Base-by-base conservation (phyloP, 2,113 vertebrate genomes). In the Rhipidura dahli region DNA sequence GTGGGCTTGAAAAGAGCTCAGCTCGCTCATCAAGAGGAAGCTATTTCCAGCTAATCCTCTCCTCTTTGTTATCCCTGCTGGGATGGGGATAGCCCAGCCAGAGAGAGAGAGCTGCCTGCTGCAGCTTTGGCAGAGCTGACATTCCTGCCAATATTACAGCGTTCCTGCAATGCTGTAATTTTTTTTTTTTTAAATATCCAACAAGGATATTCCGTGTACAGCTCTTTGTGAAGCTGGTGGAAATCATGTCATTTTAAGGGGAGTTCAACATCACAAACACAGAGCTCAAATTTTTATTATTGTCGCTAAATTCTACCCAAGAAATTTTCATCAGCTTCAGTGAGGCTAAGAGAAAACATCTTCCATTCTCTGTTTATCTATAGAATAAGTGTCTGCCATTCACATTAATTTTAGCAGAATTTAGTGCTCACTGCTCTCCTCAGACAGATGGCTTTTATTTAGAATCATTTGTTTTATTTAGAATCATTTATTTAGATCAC, bases 41-140 rank as follows among this genome's bases (percentile, higher is more conserved):
- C 23, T 76, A 35, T 94, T 92, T 91, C 61, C 91, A 94, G 70
- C 65, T 89, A 93, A 91, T 92, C 60, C 69, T 87, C 63, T 49
- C 7, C 72, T 78, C 87, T 89, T 56, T 91, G 83, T 82, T 69
- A 10, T 44, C 83, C 6, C 0, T 86, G 76, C 82, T 80, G 79
- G 70, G 40, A 23, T 1, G 12, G 82, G 82, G 82, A 47, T 26
- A 56, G 47, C 71, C 61, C 80, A 75, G 28, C 7, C 59, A 75
- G 89, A 54, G 10, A 65, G 72, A 60, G 80, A 82, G 49, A 82
- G n/a, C n/a, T 71, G 49, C 39, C 60, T 57, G 76, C 73, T 91
- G 60, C 60, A 92, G 51, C 71, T 37, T 49, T 89, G 73, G n/a
- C 53, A 71, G 28, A 47, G 26, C 51, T 59, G 51, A 47, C 31